Evolutionary conservation across 1,140 invertebrate genomes (phyloP).

Genomic region (Macrobrachium nipponense): DNA sequence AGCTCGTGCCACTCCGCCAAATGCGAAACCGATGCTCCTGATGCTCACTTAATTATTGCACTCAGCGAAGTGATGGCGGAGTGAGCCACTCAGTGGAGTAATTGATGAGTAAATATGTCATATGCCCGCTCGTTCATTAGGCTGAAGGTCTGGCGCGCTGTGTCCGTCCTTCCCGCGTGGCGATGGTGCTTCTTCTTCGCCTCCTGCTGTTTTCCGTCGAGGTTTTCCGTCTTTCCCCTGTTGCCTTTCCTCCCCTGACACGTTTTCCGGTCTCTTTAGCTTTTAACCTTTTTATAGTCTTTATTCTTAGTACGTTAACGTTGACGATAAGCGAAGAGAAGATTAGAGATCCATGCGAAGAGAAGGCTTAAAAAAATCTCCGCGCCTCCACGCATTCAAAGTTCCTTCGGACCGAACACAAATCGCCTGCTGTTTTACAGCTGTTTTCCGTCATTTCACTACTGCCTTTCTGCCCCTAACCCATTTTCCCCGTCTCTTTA

Average conservation of each 20-base stretch:
- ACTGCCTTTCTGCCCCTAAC: too few species aligned
- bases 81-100: constrained; percentile 45
- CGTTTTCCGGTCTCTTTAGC: neutral
- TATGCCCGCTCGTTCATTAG: constrained; percentile 39
- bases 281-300: neutral
- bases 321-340: too few species aligned
- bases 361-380: too few species aligned
- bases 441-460: too few species aligned
- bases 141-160: neutral
- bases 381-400: too few species aligned
- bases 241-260: too few species aligned
- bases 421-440: too few species aligned
- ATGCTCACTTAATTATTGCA: constrained; percentile 60
- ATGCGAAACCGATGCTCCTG: constrained; percentile 54
- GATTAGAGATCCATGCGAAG: too few species aligned
- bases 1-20: constrained; percentile 46
- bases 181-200: neutral
- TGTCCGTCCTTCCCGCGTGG: too few species aligned
- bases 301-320: too few species aligned
- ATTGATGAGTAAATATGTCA: constrained; percentile 57
- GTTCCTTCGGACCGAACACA: too few species aligned
- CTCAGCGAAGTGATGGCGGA: constrained; percentile 52
- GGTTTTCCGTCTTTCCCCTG: neutral
- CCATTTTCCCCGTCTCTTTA: too few species aligned
- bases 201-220: neutral